Evolutionary conservation across 2,797 vertebrate genomes (phyloP), one percentile per base, ranked within the genome.

Genomic region (Spinus olivaceus): DNA sequence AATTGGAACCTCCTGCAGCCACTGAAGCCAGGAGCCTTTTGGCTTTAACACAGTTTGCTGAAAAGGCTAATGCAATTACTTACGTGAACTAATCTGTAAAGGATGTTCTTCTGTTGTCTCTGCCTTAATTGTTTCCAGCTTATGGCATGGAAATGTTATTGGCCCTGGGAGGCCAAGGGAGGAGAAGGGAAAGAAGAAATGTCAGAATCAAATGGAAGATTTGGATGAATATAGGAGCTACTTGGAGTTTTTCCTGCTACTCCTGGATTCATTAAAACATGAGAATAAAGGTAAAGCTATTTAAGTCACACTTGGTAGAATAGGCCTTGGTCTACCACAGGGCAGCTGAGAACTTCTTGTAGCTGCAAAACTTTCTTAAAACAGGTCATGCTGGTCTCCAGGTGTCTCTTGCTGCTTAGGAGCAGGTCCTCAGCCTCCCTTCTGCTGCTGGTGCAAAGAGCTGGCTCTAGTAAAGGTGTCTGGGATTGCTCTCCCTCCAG

Each of bases 41-140:
- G 92, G 95, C 90, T 87, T 71, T 61, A 24, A 12, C 69, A 39
- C 21, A 24, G 24, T 42, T 87, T 94, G 74, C 84, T 74, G 76
- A 93, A 81, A 84, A 91, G 1, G 1, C 47, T 80, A 92, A 92
- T 83, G 72, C 60, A 91, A 91, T 88, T 95, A 63, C 83, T 92
- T 81, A 82, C 1, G 2, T 65, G 93, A 90, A 87, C 74, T 92
- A 93, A 95, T 95, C 93, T 82, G 46, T 71, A 93, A 93, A 82
- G 94, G 92, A 95, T 91, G 92, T 94, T 95, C 87, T 90, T 77
- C 67, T 95, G 86, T 96, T 95, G 94, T 95, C 86, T 95, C 69
- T 91, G 86, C n/a, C n/a, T 93, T 93, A 92, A 87, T 89, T 80
- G 72, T 83, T 95, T 94, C 94, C 96, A 97, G 74, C 86, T 93